A percentile compares a stretch with the other conserved stretches of the same genome.
Conservation (phyloP, 2,113 vertebrate species). For the Pantherophis guttatus region DNA sequence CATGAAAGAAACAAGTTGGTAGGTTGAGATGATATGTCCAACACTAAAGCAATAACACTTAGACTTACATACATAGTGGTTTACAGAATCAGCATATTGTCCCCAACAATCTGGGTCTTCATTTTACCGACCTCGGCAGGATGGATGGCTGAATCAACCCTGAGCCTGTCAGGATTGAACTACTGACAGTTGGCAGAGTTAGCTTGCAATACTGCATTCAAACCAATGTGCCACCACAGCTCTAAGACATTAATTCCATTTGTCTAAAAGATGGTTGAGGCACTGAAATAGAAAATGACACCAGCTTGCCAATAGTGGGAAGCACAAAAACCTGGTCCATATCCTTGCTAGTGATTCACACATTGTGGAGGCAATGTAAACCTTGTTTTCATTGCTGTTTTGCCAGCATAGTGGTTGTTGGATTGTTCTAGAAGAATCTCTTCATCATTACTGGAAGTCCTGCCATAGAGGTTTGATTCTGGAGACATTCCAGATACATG, state of each 20-base stretch:
- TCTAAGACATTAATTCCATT: not conserved
- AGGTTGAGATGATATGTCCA: not conserved
- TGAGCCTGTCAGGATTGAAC: not conserved
- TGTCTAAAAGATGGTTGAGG: not conserved
- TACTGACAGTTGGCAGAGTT: not conserved
- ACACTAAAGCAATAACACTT: not conserved
- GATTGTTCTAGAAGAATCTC: not conserved
- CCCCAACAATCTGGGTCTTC: not conserved
- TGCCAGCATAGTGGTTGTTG: not conserved
- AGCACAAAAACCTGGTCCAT: not conserved
- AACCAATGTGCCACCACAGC: not conserved
- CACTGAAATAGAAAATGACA: not conserved
- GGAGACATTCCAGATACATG: not conserved
- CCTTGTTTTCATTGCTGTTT: not conserved
- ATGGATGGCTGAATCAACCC: not conserved
- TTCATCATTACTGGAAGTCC: not conserved
- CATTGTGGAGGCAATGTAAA: not conserved
- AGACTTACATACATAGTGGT: not conserved
- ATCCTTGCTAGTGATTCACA: not conserved
- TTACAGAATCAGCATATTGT: not conserved
- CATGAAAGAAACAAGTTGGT: not conserved
- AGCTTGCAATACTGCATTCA: not conserved
- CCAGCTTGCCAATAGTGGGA: not conserved
- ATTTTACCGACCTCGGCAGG: not conserved
- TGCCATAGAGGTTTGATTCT: not conserved